Percentiles rank a stretch among this genome's conserved stretches.
phyloP scores from a whole-genome alignment of 2,888 invertebrate genomes.

The Epirrhoe tristata region DNA sequence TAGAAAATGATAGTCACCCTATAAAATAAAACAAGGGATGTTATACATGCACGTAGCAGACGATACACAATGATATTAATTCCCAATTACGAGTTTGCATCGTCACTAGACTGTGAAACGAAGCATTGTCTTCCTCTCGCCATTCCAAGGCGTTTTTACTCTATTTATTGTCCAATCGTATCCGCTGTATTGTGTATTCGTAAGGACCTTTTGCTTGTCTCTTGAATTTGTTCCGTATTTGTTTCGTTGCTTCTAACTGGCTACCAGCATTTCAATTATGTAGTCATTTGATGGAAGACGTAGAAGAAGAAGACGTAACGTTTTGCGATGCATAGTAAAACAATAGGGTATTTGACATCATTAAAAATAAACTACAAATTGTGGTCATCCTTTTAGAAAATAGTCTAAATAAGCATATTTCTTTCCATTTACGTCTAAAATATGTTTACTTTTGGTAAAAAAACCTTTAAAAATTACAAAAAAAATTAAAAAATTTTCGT shows the following conservation, averaged over 20 bases:
- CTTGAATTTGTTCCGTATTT: background rate
- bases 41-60: constrained; percentile 31
- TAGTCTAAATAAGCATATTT: too few species aligned
- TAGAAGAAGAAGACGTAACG: background rate
- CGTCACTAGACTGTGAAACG: constrained; percentile 32
- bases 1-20: constrained; percentile 52
- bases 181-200: constrained; percentile 10
- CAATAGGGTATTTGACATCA: too few species aligned
- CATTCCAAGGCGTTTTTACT: constrained; percentile 10
- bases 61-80: constrained; percentile 59
- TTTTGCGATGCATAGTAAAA: background rate
- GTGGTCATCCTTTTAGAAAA: too few species aligned
- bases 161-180: constrained; percentile 23
- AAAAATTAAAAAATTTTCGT: too few species aligned
- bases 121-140: constrained; percentile 26
- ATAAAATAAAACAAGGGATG: constrained; percentile 31
- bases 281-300: background rate
- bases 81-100: constrained; percentile 33
- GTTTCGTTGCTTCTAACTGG: background rate
- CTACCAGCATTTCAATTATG: background rate
- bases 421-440: too few species aligned
- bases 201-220: background rate
- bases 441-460: too few species aligned
- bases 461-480: too few species aligned
- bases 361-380: too few species aligned